Evolutionary conservation across 1,140 invertebrate species (phyloP).

Genomic region (Prorops nasuta): DNA sequence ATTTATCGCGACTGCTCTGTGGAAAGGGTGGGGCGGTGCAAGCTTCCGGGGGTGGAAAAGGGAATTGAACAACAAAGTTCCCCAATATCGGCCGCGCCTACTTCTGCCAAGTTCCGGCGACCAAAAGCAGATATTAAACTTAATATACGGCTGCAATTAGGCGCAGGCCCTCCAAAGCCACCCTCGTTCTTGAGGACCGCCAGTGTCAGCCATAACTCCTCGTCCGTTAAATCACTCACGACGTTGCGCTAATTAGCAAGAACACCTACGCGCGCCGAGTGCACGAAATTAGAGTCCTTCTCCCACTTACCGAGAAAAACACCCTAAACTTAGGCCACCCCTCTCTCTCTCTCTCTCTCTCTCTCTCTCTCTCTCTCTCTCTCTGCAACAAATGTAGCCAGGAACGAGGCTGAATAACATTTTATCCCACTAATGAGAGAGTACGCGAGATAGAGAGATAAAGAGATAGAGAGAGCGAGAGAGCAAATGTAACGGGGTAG

Average conservation of each 20-base stretch:
- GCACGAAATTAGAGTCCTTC: not conserved
- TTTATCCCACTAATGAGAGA: too few relatives aligned
- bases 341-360: too few relatives aligned
- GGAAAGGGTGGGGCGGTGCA: not conserved
- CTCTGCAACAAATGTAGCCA: too few relatives aligned
- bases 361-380: too few relatives aligned
- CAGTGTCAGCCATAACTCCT: constrained; percentile 25
- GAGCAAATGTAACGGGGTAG: too few relatives aligned
- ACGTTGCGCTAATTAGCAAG: constrained; percentile 19
- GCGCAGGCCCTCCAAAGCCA: constrained; percentile 31
- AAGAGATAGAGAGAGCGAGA: too few relatives aligned
- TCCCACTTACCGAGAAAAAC: too few relatives aligned
- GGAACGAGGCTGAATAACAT: too few relatives aligned
- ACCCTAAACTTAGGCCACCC: too few relatives aligned
- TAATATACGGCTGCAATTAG: constrained; percentile 55
- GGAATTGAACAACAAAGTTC: constrained; percentile 39
- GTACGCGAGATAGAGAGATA: too few relatives aligned
- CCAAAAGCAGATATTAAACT: constrained; percentile 50
- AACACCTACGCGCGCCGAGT: constrained; percentile 3
- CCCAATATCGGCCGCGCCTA: constrained; percentile 40
- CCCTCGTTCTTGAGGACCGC: constrained; percentile 1
- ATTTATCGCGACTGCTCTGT: not conserved
- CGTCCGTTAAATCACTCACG: constrained; percentile 16
- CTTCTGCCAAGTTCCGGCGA: constrained; percentile 27
- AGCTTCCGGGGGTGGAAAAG: not conserved